Evolutionary conservation across 2,888 invertebrate genomes (phyloP), one percentile per base, ranked within the genome.

Genomic region (Zygaena filipendulae): DNA sequence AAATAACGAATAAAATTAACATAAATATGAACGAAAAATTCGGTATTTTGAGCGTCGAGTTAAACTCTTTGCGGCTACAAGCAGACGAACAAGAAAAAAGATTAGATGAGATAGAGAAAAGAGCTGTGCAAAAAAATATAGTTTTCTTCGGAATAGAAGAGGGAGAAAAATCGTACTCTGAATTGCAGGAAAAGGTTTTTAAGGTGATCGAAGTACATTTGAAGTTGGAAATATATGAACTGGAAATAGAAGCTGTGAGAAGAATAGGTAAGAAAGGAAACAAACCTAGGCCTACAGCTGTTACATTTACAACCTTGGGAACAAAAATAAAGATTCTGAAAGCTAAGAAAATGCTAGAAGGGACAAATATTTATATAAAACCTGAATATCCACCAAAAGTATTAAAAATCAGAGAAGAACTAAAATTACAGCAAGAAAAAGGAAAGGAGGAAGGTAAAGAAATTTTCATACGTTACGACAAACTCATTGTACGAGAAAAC

Each of bases 381-480:
- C 38, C 40, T 33, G 39, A 44, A 18, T 44, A 27, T 21, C 43
- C 41, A 21, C 24, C 27, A 20, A 18, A 41, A 9, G 55, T 35
- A 6, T 11, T 44, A 13, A 30, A 40, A 11, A 40, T 37, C 25
- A 36, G 40, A 23, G 42, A 25, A 35, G 29, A 38, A 20, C 14
- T 44, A 18, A 33, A 39, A 23, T 31, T 35, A 21, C 39, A 42
- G 36, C 13, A 33, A 19, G 32, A 29, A 32, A 19, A 27, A 6
- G 39, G 40, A 22, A 40, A 21, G 29, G 36, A 39, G 14, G 39
- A 36, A 23, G 42, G 41, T 13, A 41, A 41, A 13, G 20, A 6
- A 9, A 42, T 24, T 3, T 35, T 21, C 36, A 33, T 40, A 18
- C 40, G 36, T 33, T 44, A 44, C 12, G 42, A 39, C 5, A 39